Percentiles rank a stretch among this genome's conserved stretches.
Conservation (phyloP, 2,113 vertebrate species). For the Xyliphius kryptos region DNA sequence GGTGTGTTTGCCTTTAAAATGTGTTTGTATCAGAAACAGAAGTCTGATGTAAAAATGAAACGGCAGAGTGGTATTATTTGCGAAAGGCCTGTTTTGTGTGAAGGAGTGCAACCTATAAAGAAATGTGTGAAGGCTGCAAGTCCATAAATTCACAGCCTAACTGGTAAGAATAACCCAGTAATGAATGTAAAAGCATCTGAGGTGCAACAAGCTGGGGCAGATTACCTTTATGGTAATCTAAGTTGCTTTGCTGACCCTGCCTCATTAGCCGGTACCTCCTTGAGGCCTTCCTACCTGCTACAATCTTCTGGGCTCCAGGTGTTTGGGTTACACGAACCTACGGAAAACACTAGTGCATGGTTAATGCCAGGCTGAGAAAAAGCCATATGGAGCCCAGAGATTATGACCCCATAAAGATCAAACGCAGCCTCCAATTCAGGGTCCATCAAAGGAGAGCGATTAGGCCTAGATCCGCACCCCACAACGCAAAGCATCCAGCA, state of each 20-base stretch:
- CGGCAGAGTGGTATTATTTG: no score
- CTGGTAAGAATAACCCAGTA: no score
- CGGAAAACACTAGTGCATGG: slow-evolving; percentile 56
- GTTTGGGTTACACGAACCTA: slow-evolving; percentile 61
- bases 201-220: no score
- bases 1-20: no score
- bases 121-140: no score
- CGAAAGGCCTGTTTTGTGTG: no score
- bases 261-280: slow-evolving; percentile 57
- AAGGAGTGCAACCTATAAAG: no score
- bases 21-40: no score
- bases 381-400: slow-evolving; percentile 53
- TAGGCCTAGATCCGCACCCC: slow-evolving; percentile 51
- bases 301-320: slow-evolving; percentile 61
- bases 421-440: slow-evolving; percentile 56
- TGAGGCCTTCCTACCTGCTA: slow-evolving; percentile 60
- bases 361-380: slow-evolving; percentile 52
- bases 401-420: slow-evolving; percentile 75
- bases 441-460: slow-evolving; percentile 68
- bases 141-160: no score
- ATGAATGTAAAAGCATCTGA: no score
- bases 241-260: slow-evolving; percentile 36
- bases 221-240: no score
- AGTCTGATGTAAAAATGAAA: no score
- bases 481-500: slow-evolving; percentile 44